A percentile compares a stretch with the other conserved stretches of the same genome.
Evolutionary conservation across 2,797 vertebrate genomes (phyloP).

Genomic region (Pseudopleuronectes americanus): DNA sequence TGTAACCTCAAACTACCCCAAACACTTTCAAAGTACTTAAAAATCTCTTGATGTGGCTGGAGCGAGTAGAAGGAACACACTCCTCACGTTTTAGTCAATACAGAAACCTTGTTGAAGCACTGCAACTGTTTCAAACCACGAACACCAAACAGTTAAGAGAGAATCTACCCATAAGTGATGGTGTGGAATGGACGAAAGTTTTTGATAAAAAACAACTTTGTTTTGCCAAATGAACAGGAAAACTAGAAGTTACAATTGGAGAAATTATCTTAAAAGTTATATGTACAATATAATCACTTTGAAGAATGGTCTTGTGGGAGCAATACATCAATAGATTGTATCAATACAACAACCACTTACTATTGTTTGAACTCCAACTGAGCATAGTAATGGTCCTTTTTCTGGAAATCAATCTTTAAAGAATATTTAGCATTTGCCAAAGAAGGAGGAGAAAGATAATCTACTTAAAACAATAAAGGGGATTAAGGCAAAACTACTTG

Average conservation of each 20-base stretch:
- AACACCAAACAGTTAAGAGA: not conserved
- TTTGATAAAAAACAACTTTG: not conserved
- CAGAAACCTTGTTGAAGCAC: not conserved
- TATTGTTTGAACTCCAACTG: not conserved
- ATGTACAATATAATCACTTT: not conserved
- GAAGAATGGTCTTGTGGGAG: not conserved
- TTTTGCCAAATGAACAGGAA: not conserved
- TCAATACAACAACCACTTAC: not conserved
- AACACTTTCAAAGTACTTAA: slow-evolving; percentile 43
- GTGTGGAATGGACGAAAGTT: not conserved
- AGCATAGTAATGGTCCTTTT: not conserved
- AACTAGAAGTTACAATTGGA: not conserved
- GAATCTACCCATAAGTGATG: not conserved
- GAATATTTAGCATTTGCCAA: no score
- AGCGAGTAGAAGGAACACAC: slow-evolving; percentile 20
- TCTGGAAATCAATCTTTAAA: no score
- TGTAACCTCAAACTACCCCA: slow-evolving; percentile 55
- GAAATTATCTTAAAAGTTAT: not conserved
- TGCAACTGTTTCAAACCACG: slow-evolving; percentile 7
- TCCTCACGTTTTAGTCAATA: slow-evolving; percentile 11
- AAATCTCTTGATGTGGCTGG: slow-evolving; percentile 43
- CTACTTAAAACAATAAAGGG: no score
- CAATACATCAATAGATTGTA: not conserved
- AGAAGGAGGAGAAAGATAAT: not conserved
- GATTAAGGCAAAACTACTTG: no score